Base-by-base conservation (phyloP, 30 jellyfish, hydroid and myxozoan genomes). In the Aurelia aurita region DNA sequence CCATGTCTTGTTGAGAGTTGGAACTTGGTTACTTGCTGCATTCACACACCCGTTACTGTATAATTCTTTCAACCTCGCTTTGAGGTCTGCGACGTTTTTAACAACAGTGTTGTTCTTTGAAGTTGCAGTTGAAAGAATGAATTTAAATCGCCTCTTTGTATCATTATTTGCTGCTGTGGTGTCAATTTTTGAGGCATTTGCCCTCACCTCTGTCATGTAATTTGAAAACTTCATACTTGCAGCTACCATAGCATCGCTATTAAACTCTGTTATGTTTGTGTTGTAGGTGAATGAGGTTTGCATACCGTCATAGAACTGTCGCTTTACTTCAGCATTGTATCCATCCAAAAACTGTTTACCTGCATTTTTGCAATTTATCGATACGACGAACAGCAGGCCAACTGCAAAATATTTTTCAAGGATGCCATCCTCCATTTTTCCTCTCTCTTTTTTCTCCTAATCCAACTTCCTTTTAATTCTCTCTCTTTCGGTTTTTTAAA, bases 1-100 rank as follows among this genome's bases (percentile, higher is more conserved):
- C 76, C 77, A 43, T 26, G 62, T 62, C 12, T 69, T 73, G 53
- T 83, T 80, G 53, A 94, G 44, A 11, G 87, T 35, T 67, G 90
- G 90, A 5, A 94, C 96, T 32, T 90, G 90, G 60, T 51, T 65
- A n/a, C 77, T 75, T 44, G 45, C 62, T 47, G 96, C 96, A 25
- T 80, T 60, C 20, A 89, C 96, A 64, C 95, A 76, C 2, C 97
- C 97, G 26, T 79, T 74, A 82, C 97, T 89, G 84, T 94, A 94
- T 60, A 89, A 31, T 4, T 28, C 80, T 53, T 83, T 97, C 87
- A 94, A 80, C 55, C 55, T 49, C 14, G 90, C 89, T 5, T 75
- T 84, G 13, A 89, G 55, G 12, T 26, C 69, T 14, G 94, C 81
- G n/a, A 72, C 83, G 16, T 64, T 49, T 63, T 78, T 84, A 12